These are phyloP conservation scores for Lamproptera curius DNA, from an alignment of 2,888 invertebrate species.

Conservation along the genomic window DNA sequence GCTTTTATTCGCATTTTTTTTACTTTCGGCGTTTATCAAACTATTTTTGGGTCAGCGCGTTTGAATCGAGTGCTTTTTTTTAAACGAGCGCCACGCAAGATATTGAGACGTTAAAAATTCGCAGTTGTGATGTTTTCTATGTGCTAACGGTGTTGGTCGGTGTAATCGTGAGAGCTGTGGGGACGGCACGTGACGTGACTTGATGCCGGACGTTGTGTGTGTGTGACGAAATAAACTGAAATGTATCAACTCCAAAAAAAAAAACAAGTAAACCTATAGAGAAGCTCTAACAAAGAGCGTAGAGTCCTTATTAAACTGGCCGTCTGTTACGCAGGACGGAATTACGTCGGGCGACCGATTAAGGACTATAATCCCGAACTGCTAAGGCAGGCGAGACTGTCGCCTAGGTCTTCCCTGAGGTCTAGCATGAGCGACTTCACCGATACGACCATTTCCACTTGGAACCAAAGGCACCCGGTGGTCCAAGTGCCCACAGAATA, in stretches of 20 bases:
- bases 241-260: conserved; percentile 48
- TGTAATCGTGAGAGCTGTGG: conserved; percentile 16
- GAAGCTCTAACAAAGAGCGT: conserved; percentile 21
- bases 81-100: conserved; percentile 26
- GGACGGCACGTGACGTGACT: conserved; percentile 3
- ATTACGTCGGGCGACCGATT: conserved; percentile 62
- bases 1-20: conserved; percentile 8
- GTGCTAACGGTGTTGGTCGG: conserved; percentile 60
- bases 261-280: conserved; percentile 17
- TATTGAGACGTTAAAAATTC: background rate
- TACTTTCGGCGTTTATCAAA: conserved; percentile 19
- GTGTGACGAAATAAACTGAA: conserved; percentile 70
- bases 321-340: conserved; percentile 56
- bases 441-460: conserved; percentile 71
- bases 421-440: conserved; percentile 74
- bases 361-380: conserved; percentile 69
- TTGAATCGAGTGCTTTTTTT: conserved; percentile 29
- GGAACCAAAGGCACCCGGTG: conserved; percentile 57
- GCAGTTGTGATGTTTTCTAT: conserved; percentile 32
- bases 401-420: conserved; percentile 66
- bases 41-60: conserved; percentile 23
- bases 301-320: conserved; percentile 34
- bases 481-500: conserved; percentile 53
- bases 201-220: conserved; percentile 35
- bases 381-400: conserved; percentile 49